Conservation (phyloP, 30 jellyfish, hydroid and myxozoan species). For the Cassiopea xamachana region DNA sequence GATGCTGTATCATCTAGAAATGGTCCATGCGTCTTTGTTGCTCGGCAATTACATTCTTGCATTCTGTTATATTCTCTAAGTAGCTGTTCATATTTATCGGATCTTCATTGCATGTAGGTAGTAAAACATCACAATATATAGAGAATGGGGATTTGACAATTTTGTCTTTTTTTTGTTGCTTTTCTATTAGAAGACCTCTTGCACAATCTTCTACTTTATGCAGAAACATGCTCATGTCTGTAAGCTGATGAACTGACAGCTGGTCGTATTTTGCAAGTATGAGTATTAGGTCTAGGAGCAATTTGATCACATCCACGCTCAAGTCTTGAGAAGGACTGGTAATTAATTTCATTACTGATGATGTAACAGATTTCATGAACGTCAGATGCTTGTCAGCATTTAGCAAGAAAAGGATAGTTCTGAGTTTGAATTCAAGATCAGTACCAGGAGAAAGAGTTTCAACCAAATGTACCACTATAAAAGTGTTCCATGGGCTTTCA, state of each 20-base stretch:
- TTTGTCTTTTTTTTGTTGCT: not conserved
- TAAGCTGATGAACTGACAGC: conserved; percentile 5
- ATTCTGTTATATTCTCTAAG: not conserved
- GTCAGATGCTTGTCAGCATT: not conserved
- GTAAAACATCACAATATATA: not conserved
- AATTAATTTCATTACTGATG: conserved; percentile 10
- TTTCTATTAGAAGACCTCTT: not conserved
- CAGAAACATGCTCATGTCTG: conserved; percentile 10
- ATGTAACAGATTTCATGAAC: not conserved
- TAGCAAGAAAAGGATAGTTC: not conserved
- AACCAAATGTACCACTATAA: conserved; percentile 15
- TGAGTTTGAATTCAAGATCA: conserved; percentile 1
- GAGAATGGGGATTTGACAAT: not conserved
- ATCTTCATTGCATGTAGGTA: not conserved
- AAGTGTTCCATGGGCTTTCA: conserved; percentile 53
- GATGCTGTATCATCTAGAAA: too few species aligned
- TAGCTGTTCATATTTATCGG: not conserved
- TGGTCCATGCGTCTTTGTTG: not conserved
- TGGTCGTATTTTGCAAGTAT: not conserved
- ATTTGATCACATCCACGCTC: not conserved
- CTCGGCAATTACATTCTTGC: not conserved
- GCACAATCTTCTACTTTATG: conserved; percentile 42
- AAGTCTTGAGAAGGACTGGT: not conserved
- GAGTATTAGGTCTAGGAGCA: conserved; percentile 3
- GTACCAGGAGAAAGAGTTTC: not conserved